A percentile compares a stretch with the other conserved stretches of the same genome.
phyloP scores from a whole-genome alignment of 2,797 vertebrate genomes.

The Euthynnus affinis region DNA sequence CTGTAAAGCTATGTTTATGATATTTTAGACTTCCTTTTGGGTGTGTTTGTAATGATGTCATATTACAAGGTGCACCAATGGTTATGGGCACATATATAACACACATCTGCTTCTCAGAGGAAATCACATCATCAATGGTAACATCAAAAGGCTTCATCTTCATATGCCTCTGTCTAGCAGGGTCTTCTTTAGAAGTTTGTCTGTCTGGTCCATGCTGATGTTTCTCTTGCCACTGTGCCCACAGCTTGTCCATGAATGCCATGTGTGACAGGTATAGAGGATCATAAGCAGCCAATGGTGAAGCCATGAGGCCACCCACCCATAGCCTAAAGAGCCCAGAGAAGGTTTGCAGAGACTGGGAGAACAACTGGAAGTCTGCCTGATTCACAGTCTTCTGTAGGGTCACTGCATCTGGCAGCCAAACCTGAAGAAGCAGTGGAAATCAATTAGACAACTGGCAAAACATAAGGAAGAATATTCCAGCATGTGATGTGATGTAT shows the following conservation, averaged over 20 bases:
- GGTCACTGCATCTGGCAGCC: constrained; percentile 71
- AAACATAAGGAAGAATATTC: no score
- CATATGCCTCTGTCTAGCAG: constrained; percentile 32
- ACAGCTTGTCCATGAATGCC: constrained; percentile 73
- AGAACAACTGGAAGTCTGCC: constrained; percentile 61
- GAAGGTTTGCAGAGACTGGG: constrained; percentile 57
- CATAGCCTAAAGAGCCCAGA: constrained; percentile 74
- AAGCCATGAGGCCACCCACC: constrained; percentile 76
- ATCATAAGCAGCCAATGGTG: constrained; percentile 70
- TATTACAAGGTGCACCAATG: constrained; percentile 73
- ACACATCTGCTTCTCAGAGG: constrained; percentile 61
- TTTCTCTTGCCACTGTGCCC: constrained; percentile 73
- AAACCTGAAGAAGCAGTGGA: constrained; percentile 47
- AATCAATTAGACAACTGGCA: constrained; percentile 14
- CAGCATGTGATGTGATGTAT: no score
- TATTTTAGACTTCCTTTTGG: not conserved
- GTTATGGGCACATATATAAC: constrained; percentile 71
- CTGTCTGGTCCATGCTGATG: constrained; percentile 35
- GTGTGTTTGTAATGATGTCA: constrained; percentile 39
- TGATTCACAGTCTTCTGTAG: constrained; percentile 66
- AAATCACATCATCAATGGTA: constrained; percentile 56
- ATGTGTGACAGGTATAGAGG: constrained; percentile 75
- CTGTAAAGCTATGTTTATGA: constrained; percentile 14
- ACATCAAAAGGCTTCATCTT: constrained; percentile 72
- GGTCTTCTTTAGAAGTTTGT: constrained; percentile 13